Evolutionary conservation across 2,888 invertebrate species (phyloP).

Genomic region (Meganola albula): DNA sequence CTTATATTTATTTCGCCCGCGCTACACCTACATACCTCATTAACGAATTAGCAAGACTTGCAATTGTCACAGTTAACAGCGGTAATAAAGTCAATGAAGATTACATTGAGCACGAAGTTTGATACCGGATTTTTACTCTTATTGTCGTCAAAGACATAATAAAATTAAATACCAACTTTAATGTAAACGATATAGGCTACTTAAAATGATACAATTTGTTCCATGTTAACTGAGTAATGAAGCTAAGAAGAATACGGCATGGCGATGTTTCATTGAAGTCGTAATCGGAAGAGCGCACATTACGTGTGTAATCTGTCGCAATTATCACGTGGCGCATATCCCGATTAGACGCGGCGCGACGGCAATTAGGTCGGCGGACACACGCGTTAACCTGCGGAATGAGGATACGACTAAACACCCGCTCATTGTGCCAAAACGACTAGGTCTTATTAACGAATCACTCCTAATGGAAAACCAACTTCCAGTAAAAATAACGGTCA

Average conservation of each 20-base stretch:
- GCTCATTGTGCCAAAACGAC: conserved; percentile 58
- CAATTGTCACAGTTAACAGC: conserved; percentile 63
- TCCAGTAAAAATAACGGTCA: conserved; percentile 53
- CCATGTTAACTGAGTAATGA: conserved; percentile 1
- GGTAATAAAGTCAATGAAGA: conserved; percentile 61
- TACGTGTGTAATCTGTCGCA: conserved; percentile 61
- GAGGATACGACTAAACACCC: conserved; percentile 74
- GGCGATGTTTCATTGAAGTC: background rate
- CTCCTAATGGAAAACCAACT: conserved; percentile 52
- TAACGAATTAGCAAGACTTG: conserved; percentile 72
- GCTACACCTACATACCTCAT: conserved; percentile 75
- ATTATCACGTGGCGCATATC: conserved; percentile 76
- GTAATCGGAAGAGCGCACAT: conserved; percentile 25
- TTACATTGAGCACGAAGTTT: conserved; percentile 39
- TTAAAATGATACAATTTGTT: background rate
- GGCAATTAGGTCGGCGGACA: conserved; percentile 76
- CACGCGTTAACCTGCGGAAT: conserved; percentile 71
- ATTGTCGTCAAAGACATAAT: conserved; percentile 9
- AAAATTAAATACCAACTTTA: conserved; percentile 10
- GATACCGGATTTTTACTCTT: conserved; percentile 20
- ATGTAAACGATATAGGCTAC: too few species aligned
- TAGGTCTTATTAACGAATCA: conserved; percentile 49
- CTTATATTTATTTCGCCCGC: conserved; percentile 72
- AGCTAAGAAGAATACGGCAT: background rate
- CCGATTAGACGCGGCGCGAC: conserved; percentile 71